Conservation (phyloP, 2,888 invertebrate genomes). For the Mythimna loreyi region DNA sequence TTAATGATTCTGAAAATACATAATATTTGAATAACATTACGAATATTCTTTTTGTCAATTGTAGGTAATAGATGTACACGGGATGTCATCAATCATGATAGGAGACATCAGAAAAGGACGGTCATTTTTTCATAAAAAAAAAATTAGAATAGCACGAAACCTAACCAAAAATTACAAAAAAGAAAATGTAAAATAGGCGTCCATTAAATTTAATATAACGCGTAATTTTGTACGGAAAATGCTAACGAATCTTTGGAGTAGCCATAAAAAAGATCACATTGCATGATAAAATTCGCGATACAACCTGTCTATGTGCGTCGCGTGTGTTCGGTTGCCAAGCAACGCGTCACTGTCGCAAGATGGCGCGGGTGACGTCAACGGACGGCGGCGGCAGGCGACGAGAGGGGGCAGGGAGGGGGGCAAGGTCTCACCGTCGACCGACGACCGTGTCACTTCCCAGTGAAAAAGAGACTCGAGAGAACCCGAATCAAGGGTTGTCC, state of each 20-base stretch:
- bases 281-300: slow-evolving; percentile 65
- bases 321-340: slow-evolving; percentile 85
- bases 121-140: slow-evolving; percentile 8
- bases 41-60: neutral
- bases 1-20: neutral
- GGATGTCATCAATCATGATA: slow-evolving; percentile 4
- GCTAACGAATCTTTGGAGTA: slow-evolving; percentile 47
- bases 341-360: slow-evolving; percentile 88
- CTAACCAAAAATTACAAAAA: slow-evolving; percentile 23
- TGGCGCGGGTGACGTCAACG: slow-evolving; percentile 89
- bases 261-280: slow-evolving; percentile 61
- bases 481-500: slow-evolving; percentile 80
- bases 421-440: slow-evolving; percentile 82
- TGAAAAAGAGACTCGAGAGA: slow-evolving; percentile 84
- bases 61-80: neutral
- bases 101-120: neutral
- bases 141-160: neutral
- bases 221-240: slow-evolving; percentile 44
- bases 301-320: slow-evolving; percentile 74
- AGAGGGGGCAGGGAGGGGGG: slow-evolving; percentile 68
- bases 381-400: slow-evolving; percentile 70
- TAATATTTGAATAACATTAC: neutral
- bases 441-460: slow-evolving; percentile 88
- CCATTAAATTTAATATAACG: slow-evolving; percentile 26
- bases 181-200: slow-evolving; percentile 15